Evolutionary conservation across 2,797 vertebrate species (phyloP).

Genomic region (Pseudochromis fuscus): DNA sequence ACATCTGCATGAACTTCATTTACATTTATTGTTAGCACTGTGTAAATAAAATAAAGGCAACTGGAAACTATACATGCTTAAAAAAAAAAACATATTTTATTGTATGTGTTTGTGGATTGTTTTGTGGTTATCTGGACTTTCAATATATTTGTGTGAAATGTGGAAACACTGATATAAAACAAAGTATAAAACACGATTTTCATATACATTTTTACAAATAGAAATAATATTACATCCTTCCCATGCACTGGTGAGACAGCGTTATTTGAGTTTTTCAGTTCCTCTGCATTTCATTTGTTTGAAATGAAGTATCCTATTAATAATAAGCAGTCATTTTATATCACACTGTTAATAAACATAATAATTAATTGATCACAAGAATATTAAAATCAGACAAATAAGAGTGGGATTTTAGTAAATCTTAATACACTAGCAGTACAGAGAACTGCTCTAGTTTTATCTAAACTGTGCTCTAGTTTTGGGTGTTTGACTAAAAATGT

Average conservation of each 20-base stretch:
- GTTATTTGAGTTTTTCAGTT: neutral
- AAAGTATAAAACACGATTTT: neutral
- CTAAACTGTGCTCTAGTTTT: constrained; percentile 45
- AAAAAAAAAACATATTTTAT: no score
- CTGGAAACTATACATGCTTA: no score
- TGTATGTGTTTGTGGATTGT: no score
- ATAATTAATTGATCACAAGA: constrained; percentile 52
- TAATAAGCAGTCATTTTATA: constrained; percentile 27
- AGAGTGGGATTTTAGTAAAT: constrained; percentile 33
- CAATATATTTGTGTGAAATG: neutral
- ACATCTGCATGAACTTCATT: neutral
- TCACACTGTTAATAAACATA: constrained; percentile 20
- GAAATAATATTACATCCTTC: no score
- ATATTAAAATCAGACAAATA: constrained; percentile 38
- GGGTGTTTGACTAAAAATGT: constrained; percentile 59
- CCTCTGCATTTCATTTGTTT: constrained; percentile 6
- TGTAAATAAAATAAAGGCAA: no score
- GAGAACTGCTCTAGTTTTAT: constrained; percentile 45
- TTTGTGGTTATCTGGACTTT: no score
- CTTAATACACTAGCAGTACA: constrained; percentile 20
- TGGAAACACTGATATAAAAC: no score
- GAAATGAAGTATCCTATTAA: constrained; percentile 29
- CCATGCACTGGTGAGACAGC: neutral
- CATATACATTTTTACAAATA: neutral
- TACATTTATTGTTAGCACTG: no score